These are phyloP conservation scores for Synanthedon formicaeformis DNA, from an alignment of 2,888 invertebrate genomes.

Conservation along the genomic window DNA sequence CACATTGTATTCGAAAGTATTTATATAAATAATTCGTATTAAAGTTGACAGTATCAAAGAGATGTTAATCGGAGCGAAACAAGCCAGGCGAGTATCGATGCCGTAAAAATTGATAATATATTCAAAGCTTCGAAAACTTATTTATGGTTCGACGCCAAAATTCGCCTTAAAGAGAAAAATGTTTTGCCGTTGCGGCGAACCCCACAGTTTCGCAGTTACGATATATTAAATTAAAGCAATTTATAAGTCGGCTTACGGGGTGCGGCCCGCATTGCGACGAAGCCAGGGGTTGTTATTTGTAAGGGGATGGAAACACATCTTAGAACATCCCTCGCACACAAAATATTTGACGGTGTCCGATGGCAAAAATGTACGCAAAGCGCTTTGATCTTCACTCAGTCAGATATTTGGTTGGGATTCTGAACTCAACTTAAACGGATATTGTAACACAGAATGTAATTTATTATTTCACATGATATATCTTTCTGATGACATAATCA, in stretches of 20 bases:
- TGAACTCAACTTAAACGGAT: too few species aligned
- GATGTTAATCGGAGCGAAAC: background rate
- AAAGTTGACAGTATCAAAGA: background rate
- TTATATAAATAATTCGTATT: background rate
- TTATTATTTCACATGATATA: too few species aligned
- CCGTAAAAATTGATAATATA: background rate
- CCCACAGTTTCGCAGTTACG: constrained; percentile 1
- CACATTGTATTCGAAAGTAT: background rate
- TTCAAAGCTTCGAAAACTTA: constrained; percentile 3
- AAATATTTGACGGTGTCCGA: background rate
- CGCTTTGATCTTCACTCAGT: background rate
- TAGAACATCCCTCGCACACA: background rate
- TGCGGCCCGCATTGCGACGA: background rate
- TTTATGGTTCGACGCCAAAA: constrained; percentile 10
- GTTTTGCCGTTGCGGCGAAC: constrained; percentile 10
- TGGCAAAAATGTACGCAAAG: background rate
- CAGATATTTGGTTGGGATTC: too few species aligned
- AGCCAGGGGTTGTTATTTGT: background rate
- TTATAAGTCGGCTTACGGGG: constrained; percentile 2
- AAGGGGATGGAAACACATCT: constrained; percentile 1
- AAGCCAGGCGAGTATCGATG: background rate
- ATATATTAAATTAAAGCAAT: constrained; percentile 2
- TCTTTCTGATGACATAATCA: too few species aligned
- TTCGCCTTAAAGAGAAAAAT: constrained; percentile 10
- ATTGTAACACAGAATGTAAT: too few species aligned